Evolutionary conservation across 2,888 invertebrate species (phyloP), one percentile per base, ranked within the genome.

Genomic region (Tethea ocularis): DNA sequence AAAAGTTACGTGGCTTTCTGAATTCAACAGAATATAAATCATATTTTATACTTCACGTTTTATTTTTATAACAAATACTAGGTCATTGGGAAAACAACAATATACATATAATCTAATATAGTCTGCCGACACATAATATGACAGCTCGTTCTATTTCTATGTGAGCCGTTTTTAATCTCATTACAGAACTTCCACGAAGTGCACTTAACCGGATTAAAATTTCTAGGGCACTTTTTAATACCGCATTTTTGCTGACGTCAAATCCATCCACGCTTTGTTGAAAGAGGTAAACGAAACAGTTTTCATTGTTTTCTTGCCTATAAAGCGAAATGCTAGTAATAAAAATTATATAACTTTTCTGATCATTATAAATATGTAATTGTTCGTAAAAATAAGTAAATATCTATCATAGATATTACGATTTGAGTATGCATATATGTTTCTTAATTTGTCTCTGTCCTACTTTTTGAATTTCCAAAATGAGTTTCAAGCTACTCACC

Each of bases 131-230:
- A 46, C 46, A 46, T 46, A 20, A 46, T 20, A 52, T 51, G 52
- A 52, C 23, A 52, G n/a, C 15, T 52, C n/a, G 23, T 24, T 52
- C 23, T 26, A 52, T 52, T 52, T 52, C 52, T 13, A 23, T 15
- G 23, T n/a, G 15, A n/a, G n/a, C 24, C 52, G 59, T 56, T 61
- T 64, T 64, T 64, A 66, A 64, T 64, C 61, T 58, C 46, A 57
- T 66, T 63, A 71, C 61, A 64, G 52, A 58, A 57, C 59, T 61
- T 64, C 22, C 60, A 60, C 24, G 54, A 15, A 56, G n/a, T 55
- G 60, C 64, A 68, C 66, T 71, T 59, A 61, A 63, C 55, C 57
- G 57, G 64, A 69, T 71, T 69, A 67, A 24, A 46, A 64, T 67
- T 62, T 61, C 57, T 63, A 59, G 69, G 53, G 38, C 67, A 64